These are phyloP conservation scores for Diplazon laetatorius DNA, from an alignment of 2,888 invertebrate genomes.

Conservation along the genomic window DNA sequence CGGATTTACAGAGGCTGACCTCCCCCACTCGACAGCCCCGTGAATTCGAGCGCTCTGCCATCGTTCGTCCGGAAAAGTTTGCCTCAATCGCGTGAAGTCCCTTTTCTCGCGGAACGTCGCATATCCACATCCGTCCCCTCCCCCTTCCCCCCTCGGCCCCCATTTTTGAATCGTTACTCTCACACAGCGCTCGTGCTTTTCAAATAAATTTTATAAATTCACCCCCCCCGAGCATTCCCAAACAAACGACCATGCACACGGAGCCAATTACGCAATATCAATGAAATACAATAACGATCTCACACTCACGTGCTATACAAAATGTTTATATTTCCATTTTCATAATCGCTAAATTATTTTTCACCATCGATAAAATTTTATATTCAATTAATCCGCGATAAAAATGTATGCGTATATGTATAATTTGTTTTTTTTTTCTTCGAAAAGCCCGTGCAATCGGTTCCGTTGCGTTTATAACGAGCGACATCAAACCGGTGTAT, in stretches of 20 bases:
- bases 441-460: no score
- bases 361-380: no score
- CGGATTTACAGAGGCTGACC: no score
- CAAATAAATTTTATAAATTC: slow-evolving; percentile 35
- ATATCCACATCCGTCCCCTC: no score
- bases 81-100: no score
- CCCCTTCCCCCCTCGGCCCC: background rate
- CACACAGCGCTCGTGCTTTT: slow-evolving; percentile 8
- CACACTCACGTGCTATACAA: background rate
- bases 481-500: slow-evolving; percentile 15
- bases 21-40: no score
- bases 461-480: slow-evolving; percentile 8
- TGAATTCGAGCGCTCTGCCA: no score
- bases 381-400: no score
- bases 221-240: slow-evolving; percentile 11
- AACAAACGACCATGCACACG: slow-evolving; percentile 10
- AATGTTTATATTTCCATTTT: background rate
- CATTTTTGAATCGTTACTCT: slow-evolving; percentile 34
- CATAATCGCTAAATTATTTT: background rate
- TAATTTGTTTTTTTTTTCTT: no score
- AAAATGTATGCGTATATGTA: no score
- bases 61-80: no score
- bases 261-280: background rate
- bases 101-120: no score
- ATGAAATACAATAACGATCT: background rate